These are phyloP conservation scores for Colletes collaris DNA, from an alignment of 2,888 invertebrate species.

Conservation along the genomic window DNA sequence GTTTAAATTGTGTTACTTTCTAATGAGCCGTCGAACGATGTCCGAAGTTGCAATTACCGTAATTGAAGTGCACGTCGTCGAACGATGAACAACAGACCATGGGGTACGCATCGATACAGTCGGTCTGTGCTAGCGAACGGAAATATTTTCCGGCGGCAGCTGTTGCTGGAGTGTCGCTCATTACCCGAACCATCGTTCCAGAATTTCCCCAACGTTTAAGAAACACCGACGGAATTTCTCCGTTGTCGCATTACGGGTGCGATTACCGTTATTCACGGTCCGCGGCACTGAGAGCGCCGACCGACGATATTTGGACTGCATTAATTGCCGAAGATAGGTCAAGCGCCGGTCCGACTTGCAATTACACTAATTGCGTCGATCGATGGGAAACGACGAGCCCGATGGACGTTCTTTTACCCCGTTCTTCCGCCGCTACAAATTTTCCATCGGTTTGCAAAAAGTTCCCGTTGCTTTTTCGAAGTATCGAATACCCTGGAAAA, in stretches of 20 bases:
- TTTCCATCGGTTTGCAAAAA: neutral
- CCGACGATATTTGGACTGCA: slow-evolving; percentile 31
- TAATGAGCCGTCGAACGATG: slow-evolving; percentile 30
- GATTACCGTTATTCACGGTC: slow-evolving; percentile 34
- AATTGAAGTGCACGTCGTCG: slow-evolving; percentile 36
- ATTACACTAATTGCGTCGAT: slow-evolving; percentile 44
- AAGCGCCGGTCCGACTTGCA: slow-evolving; percentile 28
- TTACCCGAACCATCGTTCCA: slow-evolving; percentile 18
- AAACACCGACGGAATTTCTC: slow-evolving; percentile 28
- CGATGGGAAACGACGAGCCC: slow-evolving; percentile 22
- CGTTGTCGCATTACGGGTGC: slow-evolving; percentile 6
- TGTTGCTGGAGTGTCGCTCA: slow-evolving; percentile 44
- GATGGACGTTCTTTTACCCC: slow-evolving; percentile 5
- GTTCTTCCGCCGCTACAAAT: slow-evolving; percentile 20
- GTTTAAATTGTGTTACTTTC: slow-evolving; percentile 50
- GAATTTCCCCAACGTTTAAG: slow-evolving; percentile 30
- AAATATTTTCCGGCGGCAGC: slow-evolving; percentile 43
- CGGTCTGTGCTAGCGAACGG: neutral
- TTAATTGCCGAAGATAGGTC: slow-evolving; percentile 34
- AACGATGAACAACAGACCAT: neutral
- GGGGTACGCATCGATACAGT: slow-evolving; percentile 18
- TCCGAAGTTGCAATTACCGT: slow-evolving; percentile 42
- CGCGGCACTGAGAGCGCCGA: neutral
- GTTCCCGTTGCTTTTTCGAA: neutral
- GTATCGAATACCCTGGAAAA: too few species aligned